Evolutionary conservation across 2,113 vertebrate genomes (phyloP).

Genomic region (Gallinago undulata): DNA sequence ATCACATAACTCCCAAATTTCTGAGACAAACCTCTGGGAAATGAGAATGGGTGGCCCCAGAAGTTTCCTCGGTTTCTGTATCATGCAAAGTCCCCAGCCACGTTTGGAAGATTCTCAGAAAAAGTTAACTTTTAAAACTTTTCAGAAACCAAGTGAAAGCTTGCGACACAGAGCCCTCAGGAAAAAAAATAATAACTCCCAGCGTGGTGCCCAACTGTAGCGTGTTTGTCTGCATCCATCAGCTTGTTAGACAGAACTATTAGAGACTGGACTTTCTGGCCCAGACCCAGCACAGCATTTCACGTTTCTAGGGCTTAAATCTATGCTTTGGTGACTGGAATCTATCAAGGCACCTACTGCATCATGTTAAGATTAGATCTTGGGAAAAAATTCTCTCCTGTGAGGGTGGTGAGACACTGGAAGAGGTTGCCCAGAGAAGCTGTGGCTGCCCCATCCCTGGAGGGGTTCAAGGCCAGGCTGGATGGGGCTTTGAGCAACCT

Average conservation of each 20-base stretch:
- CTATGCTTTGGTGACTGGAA: not conserved
- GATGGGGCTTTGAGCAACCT: no score
- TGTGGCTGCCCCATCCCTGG: no score
- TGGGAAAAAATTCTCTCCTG: no score
- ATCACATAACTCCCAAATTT: not conserved
- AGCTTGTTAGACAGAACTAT: not conserved
- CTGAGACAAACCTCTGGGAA: not conserved
- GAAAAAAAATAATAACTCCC: not conserved
- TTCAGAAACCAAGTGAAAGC: not conserved
- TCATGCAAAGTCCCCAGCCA: not conserved
- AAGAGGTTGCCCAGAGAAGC: no score
- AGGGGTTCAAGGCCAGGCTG: no score
- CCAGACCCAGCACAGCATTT: not conserved
- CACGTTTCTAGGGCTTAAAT: not conserved
- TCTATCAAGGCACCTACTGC: not conserved
- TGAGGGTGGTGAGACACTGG: no score
- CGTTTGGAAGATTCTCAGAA: not conserved
- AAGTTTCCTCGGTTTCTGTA: not conserved
- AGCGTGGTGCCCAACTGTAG: not conserved
- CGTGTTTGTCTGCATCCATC: not conserved
- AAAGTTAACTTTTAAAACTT: not conserved
- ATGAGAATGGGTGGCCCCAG: not conserved
- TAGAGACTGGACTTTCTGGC: not conserved
- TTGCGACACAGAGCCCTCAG: not conserved
- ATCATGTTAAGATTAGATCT: not conserved